Base-by-base conservation (phyloP, 1,140 invertebrate genomes). In the Scaptomyza graminum region DNA sequence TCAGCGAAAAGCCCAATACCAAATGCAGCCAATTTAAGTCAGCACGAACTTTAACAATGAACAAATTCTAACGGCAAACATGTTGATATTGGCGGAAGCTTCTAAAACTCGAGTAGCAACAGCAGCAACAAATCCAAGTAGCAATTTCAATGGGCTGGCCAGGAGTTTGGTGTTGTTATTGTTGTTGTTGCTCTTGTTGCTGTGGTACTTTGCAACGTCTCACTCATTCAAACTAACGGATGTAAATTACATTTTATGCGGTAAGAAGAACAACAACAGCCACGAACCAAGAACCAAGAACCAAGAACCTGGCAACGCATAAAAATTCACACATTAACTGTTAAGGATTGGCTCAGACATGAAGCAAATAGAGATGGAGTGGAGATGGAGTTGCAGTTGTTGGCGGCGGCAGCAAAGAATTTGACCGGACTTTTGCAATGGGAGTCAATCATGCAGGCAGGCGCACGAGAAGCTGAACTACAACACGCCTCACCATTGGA, bases 261-360 rank as follows among this genome's bases (percentile, higher is more conserved):
- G 81, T 78, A 77, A 87, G 77, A 87, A 85, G 71, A 81, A 83
- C 80, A 74, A 77, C 74, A 51, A 73, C 55, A 41, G 63, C 51
- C 52, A n/a, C 8, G 79, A 81, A 73, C 84, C 83, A 34, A n/a
- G 79, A 81, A 73, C 84, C 83, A n/a, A n/a, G 79, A 81, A 73
- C 84, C 83, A 34, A n/a, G 79, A 81, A 73, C 84, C 83, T 88
- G 83, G 76, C 83, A 88, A 88, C 83, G 83, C 83, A 88, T 88
- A 88, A 88, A 88, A 88, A 88, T 89, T 88, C 83, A 79, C 83
- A 88, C 83, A 88, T 88, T 88, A 88, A 89, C 84, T 79, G 84
- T 88, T 88, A 88, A 88, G 83, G 79, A 88, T 89, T 54, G 67
- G 64, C 18, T 11, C 49, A 49, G 61, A 39, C 12, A 34, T 34